phyloP scores from a whole-genome alignment of 2,888 invertebrate genomes.

The Dryomyza anilis region DNA sequence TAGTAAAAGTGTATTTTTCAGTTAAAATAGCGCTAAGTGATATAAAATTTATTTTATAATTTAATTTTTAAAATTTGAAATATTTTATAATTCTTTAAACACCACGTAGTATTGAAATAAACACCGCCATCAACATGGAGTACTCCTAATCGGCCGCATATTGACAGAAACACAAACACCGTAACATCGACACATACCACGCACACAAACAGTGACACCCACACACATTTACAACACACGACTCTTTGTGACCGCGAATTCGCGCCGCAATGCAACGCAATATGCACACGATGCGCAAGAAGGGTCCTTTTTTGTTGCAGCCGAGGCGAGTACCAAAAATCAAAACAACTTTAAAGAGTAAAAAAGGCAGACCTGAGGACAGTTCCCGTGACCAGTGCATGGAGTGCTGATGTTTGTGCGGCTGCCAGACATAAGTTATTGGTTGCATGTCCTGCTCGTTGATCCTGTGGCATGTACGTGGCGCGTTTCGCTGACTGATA shows the following conservation, averaged over 20 bases:
- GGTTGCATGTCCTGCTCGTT: constrained; percentile 15
- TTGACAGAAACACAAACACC: not conserved
- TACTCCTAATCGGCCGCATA: constrained; percentile 19
- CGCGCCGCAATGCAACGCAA: not conserved
- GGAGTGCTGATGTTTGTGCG: not conserved
- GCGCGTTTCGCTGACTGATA: not conserved
- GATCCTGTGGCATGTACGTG: too few species aligned
- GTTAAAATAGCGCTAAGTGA: too few species aligned
- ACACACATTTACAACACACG: too few species aligned
- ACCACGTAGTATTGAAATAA: too few species aligned
- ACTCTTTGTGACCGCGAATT: constrained; percentile 13
- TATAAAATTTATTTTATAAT: too few species aligned
- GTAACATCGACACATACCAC: not conserved
- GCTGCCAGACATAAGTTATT: constrained; percentile 16
- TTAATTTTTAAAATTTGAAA: too few species aligned
- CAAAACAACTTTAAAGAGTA: constrained; percentile 12
- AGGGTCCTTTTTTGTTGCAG: too few species aligned
- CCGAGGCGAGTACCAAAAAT: too few species aligned
- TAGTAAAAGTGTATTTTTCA: too few species aligned
- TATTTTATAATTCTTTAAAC: too few species aligned
- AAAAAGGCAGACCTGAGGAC: not conserved
- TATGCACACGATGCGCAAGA: too few species aligned
- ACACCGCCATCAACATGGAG: too few species aligned
- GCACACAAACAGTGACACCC: not conserved
- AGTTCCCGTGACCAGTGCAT: not conserved